Base-by-base conservation (phyloP, 2,797 vertebrate species). In the Ctenochaetus hawaiiensis region DNA sequence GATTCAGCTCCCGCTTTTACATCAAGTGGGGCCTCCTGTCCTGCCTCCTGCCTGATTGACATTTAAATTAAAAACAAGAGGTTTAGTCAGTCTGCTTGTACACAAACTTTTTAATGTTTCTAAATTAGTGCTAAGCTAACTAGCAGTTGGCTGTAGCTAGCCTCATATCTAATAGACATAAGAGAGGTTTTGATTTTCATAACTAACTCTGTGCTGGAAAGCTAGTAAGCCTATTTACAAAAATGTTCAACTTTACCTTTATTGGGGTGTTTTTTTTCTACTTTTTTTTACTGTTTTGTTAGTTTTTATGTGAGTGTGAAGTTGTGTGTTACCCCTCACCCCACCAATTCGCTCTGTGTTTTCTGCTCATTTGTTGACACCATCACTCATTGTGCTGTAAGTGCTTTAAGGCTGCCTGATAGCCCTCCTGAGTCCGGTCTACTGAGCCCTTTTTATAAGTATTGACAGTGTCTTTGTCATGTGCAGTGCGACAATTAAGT, bases 281-380 rank as follows among this genome's bases (percentile, higher is more conserved):
- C 23, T 44, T 78, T 62, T 57, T 20, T 23, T 57, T 14, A 3
- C 14, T 20, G 22, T 68, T 94, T 90, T 94, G 93, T 39, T 72
- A 48, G 76, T 43, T 61, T 72, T 30, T 37, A 26, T 54, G 93
- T 93, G 94, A 93, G 91, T 90, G 72, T 65, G 43, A 43, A 72
- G 65, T 78, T 54, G 18, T 86, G 66, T 78, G 75, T 65, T 57
- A 54, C 67, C 72, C 37, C 44, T 84, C 84, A 71, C 65, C 56
- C 77, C 63, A 76, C 82, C 56, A 74, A 48, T 47, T 71, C 54
- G n/a, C 84, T 80, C 60, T 75, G 65, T 87, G 86, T 83, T 82
- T 78, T 82, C 77, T 85, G 71, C 69, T 89, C 63, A 74, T 84
- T 84, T 72, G 74, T 78, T 88, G 82, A 83, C 87, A 81, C 79